Base-by-base conservation (phyloP, 2,797 vertebrate species). In the Chromobotia macracanthus region DNA sequence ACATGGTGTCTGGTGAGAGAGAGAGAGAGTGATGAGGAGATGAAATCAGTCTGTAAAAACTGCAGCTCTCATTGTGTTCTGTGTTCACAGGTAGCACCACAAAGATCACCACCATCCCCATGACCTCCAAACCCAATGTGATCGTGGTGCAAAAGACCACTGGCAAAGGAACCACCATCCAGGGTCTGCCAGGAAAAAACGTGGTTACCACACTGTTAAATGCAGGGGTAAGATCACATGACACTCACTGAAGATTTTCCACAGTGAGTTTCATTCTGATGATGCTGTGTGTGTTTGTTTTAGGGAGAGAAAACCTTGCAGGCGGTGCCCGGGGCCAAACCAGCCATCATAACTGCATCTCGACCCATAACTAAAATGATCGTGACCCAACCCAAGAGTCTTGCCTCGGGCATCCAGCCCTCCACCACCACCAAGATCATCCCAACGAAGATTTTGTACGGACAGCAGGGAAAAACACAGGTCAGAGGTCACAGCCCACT, bases 291-390 rank as follows among this genome's bases (percentile, higher is more conserved):
- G 35, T 44, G 5, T 84, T 9, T 80, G 56, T 85, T 84, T 44
- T 90, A 99, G 98, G 96, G 97, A 19, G 98, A 99, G 84, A 99
- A 99, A 91, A 93, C 94, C 31, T 92, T 99, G 84, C 97, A 98
- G 91, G 95, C 95, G 0, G 92, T 98, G 55, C 95, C 95, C 85
- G 98, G 97, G 81, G 90, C 94, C 84, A 99, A 99, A 81, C 97
- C 98, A 46, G 97, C 97, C 60, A 99, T 99, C 89, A 97, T 99
- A 89, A 99, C 98, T 8, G 96, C 98, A 86, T 95, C 97, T 76
- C 93, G 97, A 73, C 97, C 98, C 86, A 99, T 99, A 86, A 99
- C 98, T 84, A 99, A 99, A 93, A 99, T 99, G 97, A 99, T 99
- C 44, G 97, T 99, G 87, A 99, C 98, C 0, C 98, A 99, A 86